Base-by-base conservation (phyloP, 2,113 vertebrate species). In the Gorilla gorilla region DNA sequence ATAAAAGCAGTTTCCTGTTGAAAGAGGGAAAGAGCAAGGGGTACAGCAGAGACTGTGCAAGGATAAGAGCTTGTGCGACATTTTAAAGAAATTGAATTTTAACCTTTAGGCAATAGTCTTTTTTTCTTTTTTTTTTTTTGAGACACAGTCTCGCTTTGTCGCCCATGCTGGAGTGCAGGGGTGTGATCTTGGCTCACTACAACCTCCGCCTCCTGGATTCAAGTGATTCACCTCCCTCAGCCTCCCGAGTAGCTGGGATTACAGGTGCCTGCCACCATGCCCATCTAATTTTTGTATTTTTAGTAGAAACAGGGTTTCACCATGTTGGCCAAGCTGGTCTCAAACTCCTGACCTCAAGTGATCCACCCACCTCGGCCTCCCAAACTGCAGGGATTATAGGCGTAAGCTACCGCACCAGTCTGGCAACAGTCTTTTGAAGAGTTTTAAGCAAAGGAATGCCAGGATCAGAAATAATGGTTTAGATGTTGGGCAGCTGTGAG, bases 401-500 rank as follows among this genome's bases (percentile, higher is more conserved):
- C 32, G 27, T 35, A 13, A 68, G 6, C 66, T 13, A 35, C 66
- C 8, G 16, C 0, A 5, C 27, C 27, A 3, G 66, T 35, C 32
- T 35, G 32, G 66, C 32, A 30, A 64, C 30, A 30, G 61, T 27
- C 61, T 64, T 64, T 14, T 64, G 61, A 64, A 30, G 61, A 64
- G 13, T 70, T 95, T 70, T 96, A 84, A 96, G 78, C 23, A 92
- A 72, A 61, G 27, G 55, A 88, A 40, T 72, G 8, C 5, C 68
- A 93, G 64, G 27, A 70, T 93, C n/a, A 89, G 50, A 93, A 90
- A 85, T 61, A 96, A 55, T 66, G 43, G 22, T 48, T 95, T 75
- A 55, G 27, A 64, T 38, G 50, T 81, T 61, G 87, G 64, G 61
- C 57, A 92, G 66, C 78, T 93, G 30, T 64, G 20, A 64, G 32